phyloP scores from a whole-genome alignment of 2,888 invertebrate species.

The Netelia virgata region DNA sequence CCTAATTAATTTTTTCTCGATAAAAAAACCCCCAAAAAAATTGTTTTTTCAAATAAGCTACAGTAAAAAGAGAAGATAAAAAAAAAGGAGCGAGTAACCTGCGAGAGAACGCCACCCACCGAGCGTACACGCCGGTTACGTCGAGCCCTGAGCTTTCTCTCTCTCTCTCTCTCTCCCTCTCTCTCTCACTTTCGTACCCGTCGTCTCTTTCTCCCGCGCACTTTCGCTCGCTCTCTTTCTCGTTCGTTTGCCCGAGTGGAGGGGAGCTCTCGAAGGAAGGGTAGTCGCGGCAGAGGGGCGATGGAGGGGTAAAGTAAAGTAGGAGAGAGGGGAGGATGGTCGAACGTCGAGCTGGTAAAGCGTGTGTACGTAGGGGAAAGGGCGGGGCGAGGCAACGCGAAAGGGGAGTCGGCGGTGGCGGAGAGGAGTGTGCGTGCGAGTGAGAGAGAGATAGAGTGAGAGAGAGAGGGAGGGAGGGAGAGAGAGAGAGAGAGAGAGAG shows the following conservation, averaged over 20 bases:
- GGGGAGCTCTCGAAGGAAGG: constrained; percentile 40
- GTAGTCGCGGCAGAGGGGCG: constrained; percentile 59
- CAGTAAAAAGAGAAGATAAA: constrained; percentile 13
- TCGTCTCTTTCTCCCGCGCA: constrained; percentile 53
- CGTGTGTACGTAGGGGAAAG: constrained; percentile 24
- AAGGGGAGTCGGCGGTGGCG: constrained; percentile 2
- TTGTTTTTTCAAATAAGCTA: too few relatives aligned
- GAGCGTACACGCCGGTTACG: constrained; percentile 16
- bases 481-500: constrained; percentile 48
- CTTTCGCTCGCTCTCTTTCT: constrained; percentile 62
- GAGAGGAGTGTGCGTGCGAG: constrained; percentile 21
- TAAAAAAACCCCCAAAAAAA: neutral
- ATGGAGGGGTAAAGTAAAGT: constrained; percentile 40
- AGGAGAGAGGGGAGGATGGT: constrained; percentile 49
- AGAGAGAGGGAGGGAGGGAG: constrained; percentile 35
- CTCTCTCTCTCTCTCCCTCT: neutral
- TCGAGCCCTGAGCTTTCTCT: constrained; percentile 31
- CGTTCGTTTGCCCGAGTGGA: constrained; percentile 28
- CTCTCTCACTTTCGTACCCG: constrained; percentile 49
- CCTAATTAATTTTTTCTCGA: neutral
- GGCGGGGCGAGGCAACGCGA: constrained; percentile 54
- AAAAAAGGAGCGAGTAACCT: constrained; percentile 35
- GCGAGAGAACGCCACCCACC: constrained; percentile 52
- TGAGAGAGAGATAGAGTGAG: constrained; percentile 48
- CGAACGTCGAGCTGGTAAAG: constrained; percentile 35